A percentile compares a stretch with the other conserved stretches of the same genome.
phyloP scores from a whole-genome alignment of 53 echinoderm and acorn worm genomes.

The Holothuria scabra region DNA sequence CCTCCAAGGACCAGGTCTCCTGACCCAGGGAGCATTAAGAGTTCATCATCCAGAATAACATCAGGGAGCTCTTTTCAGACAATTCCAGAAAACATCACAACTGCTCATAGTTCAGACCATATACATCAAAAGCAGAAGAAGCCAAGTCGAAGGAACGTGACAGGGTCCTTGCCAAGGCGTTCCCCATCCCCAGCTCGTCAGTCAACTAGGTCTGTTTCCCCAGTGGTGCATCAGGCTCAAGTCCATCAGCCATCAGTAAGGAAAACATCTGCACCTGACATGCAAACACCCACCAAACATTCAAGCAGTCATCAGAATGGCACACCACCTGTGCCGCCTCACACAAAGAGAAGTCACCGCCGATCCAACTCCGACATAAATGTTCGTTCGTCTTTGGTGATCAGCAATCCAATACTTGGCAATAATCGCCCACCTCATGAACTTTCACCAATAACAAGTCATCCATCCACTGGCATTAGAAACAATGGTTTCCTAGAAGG shows the following conservation, averaged over 20 bases:
- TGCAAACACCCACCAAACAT: constrained; percentile 20
- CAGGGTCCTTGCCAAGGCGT: constrained; percentile 65
- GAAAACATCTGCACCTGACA: constrained; percentile 49
- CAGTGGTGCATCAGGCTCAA: constrained; percentile 63
- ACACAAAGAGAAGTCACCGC: constrained; percentile 59
- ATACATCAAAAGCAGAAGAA: constrained; percentile 63
- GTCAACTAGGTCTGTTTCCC: constrained; percentile 76
- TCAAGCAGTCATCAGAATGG: background rate
- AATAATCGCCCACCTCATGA: background rate
- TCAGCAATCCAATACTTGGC: constrained; percentile 15
- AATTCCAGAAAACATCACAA: constrained; percentile 91
- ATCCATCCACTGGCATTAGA: constrained; percentile 15
- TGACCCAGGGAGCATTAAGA: constrained; percentile 62
- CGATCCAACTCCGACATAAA: constrained; percentile 38
- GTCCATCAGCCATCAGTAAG: constrained; percentile 53
- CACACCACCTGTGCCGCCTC: constrained; percentile 32
- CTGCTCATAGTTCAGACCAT: constrained; percentile 82
- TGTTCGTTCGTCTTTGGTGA: constrained; percentile 50
- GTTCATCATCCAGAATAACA: constrained; percentile 71
- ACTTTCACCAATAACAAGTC: constrained; percentile 35
- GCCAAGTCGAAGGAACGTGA: constrained; percentile 41
- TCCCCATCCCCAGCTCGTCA: constrained; percentile 80
- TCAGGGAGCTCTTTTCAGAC: constrained; percentile 94
- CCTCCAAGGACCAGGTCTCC: constrained; percentile 65
- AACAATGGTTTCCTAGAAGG: constrained; percentile 36